Base-by-base conservation (phyloP, 2,113 vertebrate genomes). In the Spermophilus dauricus region DNA sequence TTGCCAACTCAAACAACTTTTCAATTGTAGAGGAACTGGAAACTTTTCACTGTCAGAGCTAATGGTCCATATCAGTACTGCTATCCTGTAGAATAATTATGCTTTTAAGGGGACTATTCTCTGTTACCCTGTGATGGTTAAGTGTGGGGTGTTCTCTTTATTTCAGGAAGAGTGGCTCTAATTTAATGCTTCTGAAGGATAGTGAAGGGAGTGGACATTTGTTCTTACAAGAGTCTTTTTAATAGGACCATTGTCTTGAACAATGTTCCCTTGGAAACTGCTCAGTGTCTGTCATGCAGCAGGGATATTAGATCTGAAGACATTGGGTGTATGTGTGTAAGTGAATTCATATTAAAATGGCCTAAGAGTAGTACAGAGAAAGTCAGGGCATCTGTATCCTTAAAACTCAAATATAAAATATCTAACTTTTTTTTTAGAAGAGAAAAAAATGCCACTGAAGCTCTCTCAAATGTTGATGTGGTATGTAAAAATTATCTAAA, bases 221-320 rank as follows among this genome's bases (percentile, higher is more conserved):
- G 32, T 91, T 65, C 75, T 96, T 45, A 72, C 61, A 93, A 89
- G 86, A 34, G 58, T 90, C 70, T 85, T 96, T 89, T 95, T 95
- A 92, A 73, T 70, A 81, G 84, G 30, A 69, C 94, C 70, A 56
- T 86, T 97, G 56, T 81, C 91, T 89, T 67, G 18, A 94, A 88
- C 63, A 89, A 0, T 76, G 91, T 53, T 97, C 56, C 78, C 77
- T 83, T 86, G 88, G 77, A 91, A 95, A 80, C 85, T 86, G 78
- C 53, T 70, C 65, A 13, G 76, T 48, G 65, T 88, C 34, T 93
- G 65, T 67, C 45, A 20, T 90, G 88, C 0, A 45, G 18, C 42
- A 56, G 65, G 17, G 34, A 9, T 32, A 65, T 34, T 80, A 72
- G 34, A 65, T 37, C n/a, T 58, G 82, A 81, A 77, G 65, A 90